Conservation (phyloP, 2,888 invertebrate genomes). For the Aromia moschata region DNA sequence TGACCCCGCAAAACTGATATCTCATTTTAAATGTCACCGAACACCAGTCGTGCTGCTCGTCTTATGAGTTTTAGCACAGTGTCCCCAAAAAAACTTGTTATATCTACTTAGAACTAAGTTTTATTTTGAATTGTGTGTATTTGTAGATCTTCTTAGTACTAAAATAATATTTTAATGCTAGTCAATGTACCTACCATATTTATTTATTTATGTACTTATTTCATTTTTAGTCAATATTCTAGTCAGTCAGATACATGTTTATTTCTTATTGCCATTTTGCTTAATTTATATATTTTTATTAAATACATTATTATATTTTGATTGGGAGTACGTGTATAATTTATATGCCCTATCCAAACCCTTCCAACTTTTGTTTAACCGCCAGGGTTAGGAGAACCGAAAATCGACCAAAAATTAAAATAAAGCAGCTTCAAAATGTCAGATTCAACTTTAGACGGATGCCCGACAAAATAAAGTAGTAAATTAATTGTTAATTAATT, state of each 20-base stretch:
- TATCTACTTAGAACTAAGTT: constrained; percentile 52
- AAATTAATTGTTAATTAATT: too few species aligned
- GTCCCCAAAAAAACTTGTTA: constrained; percentile 47
- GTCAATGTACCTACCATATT: constrained; percentile 49
- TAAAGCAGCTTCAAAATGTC: too few species aligned
- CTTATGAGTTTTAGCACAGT: constrained; percentile 49
- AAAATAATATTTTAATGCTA: constrained; percentile 46
- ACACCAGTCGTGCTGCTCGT: constrained; percentile 35
- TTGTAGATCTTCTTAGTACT: constrained; percentile 49
- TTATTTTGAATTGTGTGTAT: constrained; percentile 52
- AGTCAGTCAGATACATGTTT: constrained; percentile 50
- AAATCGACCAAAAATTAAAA: too few species aligned
- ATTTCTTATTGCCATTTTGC: constrained; percentile 47
- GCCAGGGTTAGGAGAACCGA: too few species aligned
- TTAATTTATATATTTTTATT: constrained; percentile 53
- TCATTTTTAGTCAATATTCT: constrained; percentile 49
- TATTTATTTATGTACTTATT: constrained; percentile 42
- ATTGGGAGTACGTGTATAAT: background rate
- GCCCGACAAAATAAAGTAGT: too few species aligned
- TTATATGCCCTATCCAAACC: too few species aligned
- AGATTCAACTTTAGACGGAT: too few species aligned
- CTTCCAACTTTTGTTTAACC: too few species aligned
- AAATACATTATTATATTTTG: constrained; percentile 52
- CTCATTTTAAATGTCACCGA: background rate
- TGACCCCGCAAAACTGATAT: too few species aligned